phyloP scores from a whole-genome alignment of 2,797 vertebrate species.

The Phoebastria nigripes region DNA sequence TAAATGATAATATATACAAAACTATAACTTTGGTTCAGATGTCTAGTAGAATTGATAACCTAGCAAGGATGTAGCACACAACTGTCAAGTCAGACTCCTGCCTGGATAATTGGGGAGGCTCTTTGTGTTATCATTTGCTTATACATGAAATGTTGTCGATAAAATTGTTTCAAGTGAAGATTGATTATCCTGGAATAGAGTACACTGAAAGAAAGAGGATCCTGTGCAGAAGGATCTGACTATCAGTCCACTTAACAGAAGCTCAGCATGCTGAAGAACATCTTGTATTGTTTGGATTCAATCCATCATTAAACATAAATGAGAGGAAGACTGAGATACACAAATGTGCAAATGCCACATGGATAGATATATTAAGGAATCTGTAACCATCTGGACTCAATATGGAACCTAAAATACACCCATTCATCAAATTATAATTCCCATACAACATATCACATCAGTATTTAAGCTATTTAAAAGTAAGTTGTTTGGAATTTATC shows the following conservation, averaged over 20 bases:
- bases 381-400: slow-evolving; percentile 77
- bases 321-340: slow-evolving; percentile 65
- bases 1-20: neutral
- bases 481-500: slow-evolving; percentile 51
- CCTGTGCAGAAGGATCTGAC: slow-evolving; percentile 28
- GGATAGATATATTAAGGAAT: slow-evolving; percentile 72
- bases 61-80: neutral
- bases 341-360: slow-evolving; percentile 74
- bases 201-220: neutral
- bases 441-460: slow-evolving; percentile 53
- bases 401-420: slow-evolving; percentile 68
- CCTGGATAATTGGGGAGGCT: neutral
- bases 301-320: slow-evolving; percentile 78
- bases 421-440: slow-evolving; percentile 75
- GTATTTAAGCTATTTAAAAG: slow-evolving; percentile 61
- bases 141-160: neutral
- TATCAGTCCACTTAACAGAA: slow-evolving; percentile 69
- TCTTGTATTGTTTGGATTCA: slow-evolving; percentile 78
- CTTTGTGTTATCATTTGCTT: neutral
- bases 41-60: neutral
- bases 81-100: neutral
- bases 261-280: slow-evolving; percentile 72
- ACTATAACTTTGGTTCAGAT: neutral
- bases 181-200: slow-evolving; percentile 13
- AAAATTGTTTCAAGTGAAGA: slow-evolving; percentile 29